phyloP scores from a whole-genome alignment of 2,797 vertebrate genomes.

The Ctenochaetus hawaiiensis region DNA sequence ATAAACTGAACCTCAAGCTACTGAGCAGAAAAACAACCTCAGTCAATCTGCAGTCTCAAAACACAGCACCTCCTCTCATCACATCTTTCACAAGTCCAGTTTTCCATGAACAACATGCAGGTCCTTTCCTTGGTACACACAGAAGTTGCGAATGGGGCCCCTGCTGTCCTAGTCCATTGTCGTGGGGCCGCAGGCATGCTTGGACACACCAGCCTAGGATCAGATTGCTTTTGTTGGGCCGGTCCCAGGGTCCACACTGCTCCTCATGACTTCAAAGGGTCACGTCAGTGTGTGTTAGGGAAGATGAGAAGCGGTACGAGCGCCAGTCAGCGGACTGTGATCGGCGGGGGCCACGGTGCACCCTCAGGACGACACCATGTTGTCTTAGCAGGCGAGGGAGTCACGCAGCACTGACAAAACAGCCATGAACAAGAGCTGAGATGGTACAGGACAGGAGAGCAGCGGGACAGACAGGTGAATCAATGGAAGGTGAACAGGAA shows the following conservation, averaged over 20 bases:
- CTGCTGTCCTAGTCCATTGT: constrained; percentile 73
- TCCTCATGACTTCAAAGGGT: constrained; percentile 79
- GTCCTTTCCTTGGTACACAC: constrained; percentile 70
- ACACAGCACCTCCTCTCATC: constrained; percentile 22
- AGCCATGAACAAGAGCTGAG: constrained; percentile 36
- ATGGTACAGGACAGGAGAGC: background rate
- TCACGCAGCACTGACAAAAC: constrained; percentile 73
- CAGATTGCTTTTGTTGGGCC: constrained; percentile 83
- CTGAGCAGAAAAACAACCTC: background rate
- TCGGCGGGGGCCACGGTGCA: constrained; percentile 64
- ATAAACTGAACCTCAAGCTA: background rate
- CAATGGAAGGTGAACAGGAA: background rate
- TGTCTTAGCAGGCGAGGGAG: constrained; percentile 78
- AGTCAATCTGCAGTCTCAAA: background rate
- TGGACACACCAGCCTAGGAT: constrained; percentile 78
- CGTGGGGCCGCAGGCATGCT: constrained; percentile 64
- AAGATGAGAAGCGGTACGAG: constrained; percentile 75
- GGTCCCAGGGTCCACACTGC: constrained; percentile 75
- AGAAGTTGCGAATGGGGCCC: constrained; percentile 68
- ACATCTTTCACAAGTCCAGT: constrained; percentile 52
- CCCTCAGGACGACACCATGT: constrained; percentile 74
- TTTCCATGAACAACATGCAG: constrained; percentile 50
- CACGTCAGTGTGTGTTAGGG: constrained; percentile 81
- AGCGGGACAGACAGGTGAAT: constrained; percentile 10
- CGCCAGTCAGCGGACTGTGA: constrained; percentile 71